Percentiles rank a stretch among this genome's conserved stretches.
These are phyloP conservation scores for Bhutanitis thaidina DNA, from an alignment of 2,888 invertebrate genomes.

Conservation along the genomic window DNA sequence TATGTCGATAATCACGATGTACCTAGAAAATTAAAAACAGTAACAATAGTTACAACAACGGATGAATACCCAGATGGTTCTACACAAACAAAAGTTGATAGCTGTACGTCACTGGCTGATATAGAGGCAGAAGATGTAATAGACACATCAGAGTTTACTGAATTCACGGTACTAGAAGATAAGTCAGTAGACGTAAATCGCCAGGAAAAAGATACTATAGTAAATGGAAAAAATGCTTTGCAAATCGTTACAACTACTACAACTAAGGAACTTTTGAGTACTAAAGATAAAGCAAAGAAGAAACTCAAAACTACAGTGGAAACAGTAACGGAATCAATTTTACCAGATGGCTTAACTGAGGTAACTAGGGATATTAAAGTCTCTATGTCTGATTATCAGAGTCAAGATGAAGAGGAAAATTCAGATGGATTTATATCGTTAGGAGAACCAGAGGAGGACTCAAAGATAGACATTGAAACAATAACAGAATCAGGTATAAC, in stretches of 20 bases:
- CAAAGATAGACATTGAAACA: slow-evolving; percentile 39
- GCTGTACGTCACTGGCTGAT: slow-evolving; percentile 56
- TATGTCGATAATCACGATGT: slow-evolving; percentile 49
- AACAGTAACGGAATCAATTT: slow-evolving; percentile 58
- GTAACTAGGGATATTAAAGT: slow-evolving; percentile 64
- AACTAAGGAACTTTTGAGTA: slow-evolving; percentile 56
- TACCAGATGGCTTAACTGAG: slow-evolving; percentile 61
- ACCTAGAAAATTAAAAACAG: slow-evolving; percentile 59
- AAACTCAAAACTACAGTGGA: slow-evolving; percentile 64
- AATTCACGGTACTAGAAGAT: slow-evolving; percentile 50
- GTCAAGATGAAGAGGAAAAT: slow-evolving; percentile 34
- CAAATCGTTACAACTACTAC: slow-evolving; percentile 62
- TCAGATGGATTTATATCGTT: slow-evolving; percentile 41
- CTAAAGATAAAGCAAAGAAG: slow-evolving; percentile 48
- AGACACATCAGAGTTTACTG: slow-evolving; percentile 48
- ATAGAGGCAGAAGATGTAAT: slow-evolving; percentile 40
- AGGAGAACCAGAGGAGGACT: slow-evolving; percentile 45
- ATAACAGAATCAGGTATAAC: slow-evolving; percentile 45
- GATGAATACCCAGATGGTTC: slow-evolving; percentile 72
- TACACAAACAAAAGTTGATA: slow-evolving; percentile 59
- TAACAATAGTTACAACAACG: slow-evolving; percentile 55
- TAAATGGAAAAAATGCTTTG: slow-evolving; percentile 52
- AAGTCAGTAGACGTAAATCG: slow-evolving; percentile 49
- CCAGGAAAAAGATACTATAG: slow-evolving; percentile 46
- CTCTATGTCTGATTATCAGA: slow-evolving; percentile 52